Percentiles rank a stretch among this genome's conserved stretches.
Evolutionary conservation across 2,888 invertebrate species (phyloP).

Genomic region (Zeuzera pyrina): DNA sequence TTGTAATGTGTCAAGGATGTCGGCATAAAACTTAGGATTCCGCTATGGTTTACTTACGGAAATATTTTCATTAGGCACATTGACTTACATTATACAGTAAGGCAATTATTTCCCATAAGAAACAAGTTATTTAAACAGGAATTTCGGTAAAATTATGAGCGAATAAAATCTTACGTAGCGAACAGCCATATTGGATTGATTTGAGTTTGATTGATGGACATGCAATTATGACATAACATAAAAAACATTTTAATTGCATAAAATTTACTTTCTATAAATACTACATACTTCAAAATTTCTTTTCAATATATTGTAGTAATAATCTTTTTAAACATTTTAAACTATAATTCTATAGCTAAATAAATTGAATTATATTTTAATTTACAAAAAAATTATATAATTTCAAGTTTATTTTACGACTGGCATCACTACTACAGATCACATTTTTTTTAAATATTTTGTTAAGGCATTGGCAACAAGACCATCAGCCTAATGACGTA

Average conservation of each 20-base stretch:
- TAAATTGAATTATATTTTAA: too few species aligned
- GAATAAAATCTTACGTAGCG: constrained; percentile 34
- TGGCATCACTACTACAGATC: too few species aligned
- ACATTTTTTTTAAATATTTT: too few species aligned
- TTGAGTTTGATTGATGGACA: constrained; percentile 33
- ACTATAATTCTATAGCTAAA: background rate
- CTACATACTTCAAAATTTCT: background rate
- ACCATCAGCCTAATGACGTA: too few species aligned
- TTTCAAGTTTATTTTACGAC: constrained; percentile 1
- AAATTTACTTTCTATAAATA: background rate
- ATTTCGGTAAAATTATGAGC: constrained; percentile 42
- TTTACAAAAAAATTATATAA: too few species aligned
- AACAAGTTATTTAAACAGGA: constrained; percentile 33
- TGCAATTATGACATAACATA: constrained; percentile 9
- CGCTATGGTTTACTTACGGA: constrained; percentile 42
- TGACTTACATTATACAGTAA: constrained; percentile 65
- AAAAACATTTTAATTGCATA: background rate
- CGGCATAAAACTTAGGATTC: constrained; percentile 18
- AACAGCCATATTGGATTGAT: constrained; percentile 59
- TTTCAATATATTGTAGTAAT: background rate
- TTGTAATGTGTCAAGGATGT: constrained; percentile 57
- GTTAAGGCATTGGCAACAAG: too few species aligned
- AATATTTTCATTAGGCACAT: constrained; percentile 43
- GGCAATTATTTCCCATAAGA: constrained; percentile 33
- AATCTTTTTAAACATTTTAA: background rate